Evolutionary conservation across 37 sponge, comb jelly and placozoan species (phyloP).

Genomic region (Beroe ovata): DNA sequence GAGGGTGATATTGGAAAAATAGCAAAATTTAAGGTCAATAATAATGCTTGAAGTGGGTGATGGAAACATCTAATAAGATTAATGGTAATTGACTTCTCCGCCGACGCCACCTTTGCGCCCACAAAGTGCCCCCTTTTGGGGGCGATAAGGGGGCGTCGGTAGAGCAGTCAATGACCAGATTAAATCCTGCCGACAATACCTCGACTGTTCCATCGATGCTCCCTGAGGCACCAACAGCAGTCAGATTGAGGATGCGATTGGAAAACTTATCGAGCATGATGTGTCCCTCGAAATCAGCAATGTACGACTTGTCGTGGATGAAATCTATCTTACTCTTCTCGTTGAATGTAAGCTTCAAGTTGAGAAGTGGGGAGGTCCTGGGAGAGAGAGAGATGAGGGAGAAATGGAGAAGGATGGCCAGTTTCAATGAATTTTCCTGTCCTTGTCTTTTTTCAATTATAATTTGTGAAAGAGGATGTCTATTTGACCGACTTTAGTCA

Average conservation of each 20-base stretch:
- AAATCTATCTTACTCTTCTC: not conserved
- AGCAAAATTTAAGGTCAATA: not conserved
- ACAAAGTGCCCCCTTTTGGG: too few relatives aligned
- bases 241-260: constrained; percentile 1
- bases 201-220: constrained; percentile 22
- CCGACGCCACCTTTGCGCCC: too few relatives aligned
- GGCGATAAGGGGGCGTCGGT: too few relatives aligned
- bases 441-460: too few relatives aligned
- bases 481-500: too few relatives aligned
- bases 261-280: constrained; percentile 40
- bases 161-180: too few relatives aligned
- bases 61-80: not conserved
- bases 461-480: too few relatives aligned
- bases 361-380: constrained; percentile 20
- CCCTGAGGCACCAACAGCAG: not conserved
- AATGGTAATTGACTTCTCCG: too few relatives aligned
- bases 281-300: constrained; percentile 5
- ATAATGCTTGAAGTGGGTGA: not conserved
- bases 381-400: too few relatives aligned
- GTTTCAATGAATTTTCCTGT: too few relatives aligned
- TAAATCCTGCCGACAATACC: too few relatives aligned
- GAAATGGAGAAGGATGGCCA: too few relatives aligned
- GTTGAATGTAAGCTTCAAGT: constrained; percentile 28
- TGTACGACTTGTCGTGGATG: constrained; percentile 21
- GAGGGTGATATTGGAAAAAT: not conserved